Conservation (phyloP, 2,113 vertebrate species). For the Burhinus oedicnemus region DNA sequence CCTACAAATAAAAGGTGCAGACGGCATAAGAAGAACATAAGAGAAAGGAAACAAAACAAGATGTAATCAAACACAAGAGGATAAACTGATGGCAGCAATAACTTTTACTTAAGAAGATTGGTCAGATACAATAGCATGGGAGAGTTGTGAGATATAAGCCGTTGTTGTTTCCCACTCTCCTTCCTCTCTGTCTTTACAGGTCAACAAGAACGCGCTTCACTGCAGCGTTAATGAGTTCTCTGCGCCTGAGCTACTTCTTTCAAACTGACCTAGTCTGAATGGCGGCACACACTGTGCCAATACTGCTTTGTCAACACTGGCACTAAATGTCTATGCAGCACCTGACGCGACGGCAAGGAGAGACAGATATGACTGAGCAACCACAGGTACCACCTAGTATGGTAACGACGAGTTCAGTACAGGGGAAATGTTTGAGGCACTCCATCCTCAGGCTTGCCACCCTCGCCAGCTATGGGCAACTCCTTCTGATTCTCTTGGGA, state of each 20-base stretch:
- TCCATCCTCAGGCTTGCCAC: neutral
- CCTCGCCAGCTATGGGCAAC: neutral
- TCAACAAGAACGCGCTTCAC: neutral
- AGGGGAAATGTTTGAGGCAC: accelerated
- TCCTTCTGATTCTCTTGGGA: neutral
- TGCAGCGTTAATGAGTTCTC: neutral
- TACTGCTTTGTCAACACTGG: neutral
- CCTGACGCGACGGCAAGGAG: neutral
- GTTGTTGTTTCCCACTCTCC: neutral
- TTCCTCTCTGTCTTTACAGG: neutral
- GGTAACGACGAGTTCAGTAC: accelerated
- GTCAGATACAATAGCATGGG: accelerated
- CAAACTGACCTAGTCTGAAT: neutral
- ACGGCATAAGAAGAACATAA: neutral
- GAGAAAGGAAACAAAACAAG: neutral
- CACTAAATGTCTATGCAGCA: accelerated
- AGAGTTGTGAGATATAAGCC: neutral
- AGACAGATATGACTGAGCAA: neutral
- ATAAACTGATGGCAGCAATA: neutral
- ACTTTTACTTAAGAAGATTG: neutral
- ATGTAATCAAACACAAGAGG: neutral
- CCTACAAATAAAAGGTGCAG: neutral
- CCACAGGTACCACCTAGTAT: neutral
- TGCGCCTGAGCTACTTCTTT: neutral
- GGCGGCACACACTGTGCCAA: neutral